A percentile compares a stretch with the other conserved stretches of the same genome.
phyloP scores from a whole-genome alignment of 2,113 vertebrate genomes.

The Aepyceros melampus region DNA sequence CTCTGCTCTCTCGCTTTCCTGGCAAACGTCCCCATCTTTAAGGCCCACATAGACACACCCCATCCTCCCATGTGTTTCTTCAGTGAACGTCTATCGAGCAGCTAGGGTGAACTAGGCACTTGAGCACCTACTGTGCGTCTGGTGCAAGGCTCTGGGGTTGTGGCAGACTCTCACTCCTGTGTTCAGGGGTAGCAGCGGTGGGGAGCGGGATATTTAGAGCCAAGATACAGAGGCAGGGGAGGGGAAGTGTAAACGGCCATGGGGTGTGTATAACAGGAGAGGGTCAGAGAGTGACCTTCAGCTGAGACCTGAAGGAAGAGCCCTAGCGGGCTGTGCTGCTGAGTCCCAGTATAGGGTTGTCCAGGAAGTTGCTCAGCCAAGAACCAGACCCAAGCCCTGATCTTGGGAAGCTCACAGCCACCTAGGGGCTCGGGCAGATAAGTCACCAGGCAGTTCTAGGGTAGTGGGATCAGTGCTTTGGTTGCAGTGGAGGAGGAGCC shows the following conservation, averaged over 20 bases:
- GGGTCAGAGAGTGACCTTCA: not conserved
- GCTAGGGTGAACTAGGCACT: not conserved
- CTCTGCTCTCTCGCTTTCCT: not conserved
- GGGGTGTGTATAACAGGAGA: not conserved
- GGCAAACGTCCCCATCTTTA: not conserved
- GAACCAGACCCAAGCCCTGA: not conserved
- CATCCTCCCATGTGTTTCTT: not conserved
- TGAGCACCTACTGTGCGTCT: not conserved
- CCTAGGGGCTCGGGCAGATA: not conserved
- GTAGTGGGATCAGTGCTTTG: not conserved
- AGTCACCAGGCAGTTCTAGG: not conserved
- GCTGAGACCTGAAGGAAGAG: not conserved
- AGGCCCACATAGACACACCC: not conserved
- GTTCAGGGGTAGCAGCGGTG: not conserved
- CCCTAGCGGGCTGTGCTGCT: not conserved
- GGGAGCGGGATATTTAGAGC: not conserved
- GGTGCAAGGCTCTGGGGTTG: not conserved
- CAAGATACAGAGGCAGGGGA: not conserved
- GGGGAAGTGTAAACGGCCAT: not conserved
- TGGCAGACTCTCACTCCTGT: not conserved
- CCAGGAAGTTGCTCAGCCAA: not conserved
- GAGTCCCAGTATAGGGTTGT: not conserved
- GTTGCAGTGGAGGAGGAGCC: not conserved
- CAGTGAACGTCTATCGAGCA: not conserved
- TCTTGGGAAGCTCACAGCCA: not conserved